Percentiles rank a stretch among this genome's conserved stretches.
phyloP scores from a whole-genome alignment of 2,888 invertebrate genomes.

The Stictocephala bisonia region DNA sequence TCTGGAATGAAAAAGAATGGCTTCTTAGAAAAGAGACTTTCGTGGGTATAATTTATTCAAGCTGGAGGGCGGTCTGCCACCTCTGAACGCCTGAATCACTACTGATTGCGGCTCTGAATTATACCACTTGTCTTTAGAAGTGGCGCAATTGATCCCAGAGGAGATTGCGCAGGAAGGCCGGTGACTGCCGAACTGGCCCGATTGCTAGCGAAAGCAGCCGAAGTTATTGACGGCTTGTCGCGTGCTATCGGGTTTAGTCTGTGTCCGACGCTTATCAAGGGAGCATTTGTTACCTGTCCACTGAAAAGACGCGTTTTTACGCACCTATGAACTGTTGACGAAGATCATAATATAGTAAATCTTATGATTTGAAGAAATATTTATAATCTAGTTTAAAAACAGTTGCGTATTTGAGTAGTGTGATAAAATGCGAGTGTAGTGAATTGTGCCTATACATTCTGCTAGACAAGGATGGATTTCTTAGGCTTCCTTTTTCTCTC shows the following conservation, averaged over 20 bases:
- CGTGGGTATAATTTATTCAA: conserved; percentile 26
- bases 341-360: background rate
- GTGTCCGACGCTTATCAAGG: background rate
- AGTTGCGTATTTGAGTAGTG: background rate
- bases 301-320: conserved; percentile 14
- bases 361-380: background rate
- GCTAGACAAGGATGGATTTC: conserved; percentile 25
- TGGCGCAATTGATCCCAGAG: conserved; percentile 39
- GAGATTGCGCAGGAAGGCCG: conserved; percentile 31
- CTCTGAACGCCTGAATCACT: conserved; percentile 27
- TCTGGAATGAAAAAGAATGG: conserved; percentile 38
- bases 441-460: too few relatives aligned
- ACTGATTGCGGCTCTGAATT: conserved; percentile 34
- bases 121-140: conserved; percentile 41
- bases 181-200: background rate
- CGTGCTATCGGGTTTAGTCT: background rate
- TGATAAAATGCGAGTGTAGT: conserved; percentile 1
- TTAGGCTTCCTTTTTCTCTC: background rate
- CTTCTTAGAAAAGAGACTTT: conserved; percentile 29
- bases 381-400: background rate
- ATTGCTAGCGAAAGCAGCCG: conserved; percentile 22
- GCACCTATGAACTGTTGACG: background rate
- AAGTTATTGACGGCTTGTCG: background rate
- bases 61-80: conserved; percentile 23
- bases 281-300: background rate